These are phyloP conservation scores for Eupleurogrammus muticus DNA, from an alignment of 2,797 vertebrate species.

Conservation along the genomic window DNA sequence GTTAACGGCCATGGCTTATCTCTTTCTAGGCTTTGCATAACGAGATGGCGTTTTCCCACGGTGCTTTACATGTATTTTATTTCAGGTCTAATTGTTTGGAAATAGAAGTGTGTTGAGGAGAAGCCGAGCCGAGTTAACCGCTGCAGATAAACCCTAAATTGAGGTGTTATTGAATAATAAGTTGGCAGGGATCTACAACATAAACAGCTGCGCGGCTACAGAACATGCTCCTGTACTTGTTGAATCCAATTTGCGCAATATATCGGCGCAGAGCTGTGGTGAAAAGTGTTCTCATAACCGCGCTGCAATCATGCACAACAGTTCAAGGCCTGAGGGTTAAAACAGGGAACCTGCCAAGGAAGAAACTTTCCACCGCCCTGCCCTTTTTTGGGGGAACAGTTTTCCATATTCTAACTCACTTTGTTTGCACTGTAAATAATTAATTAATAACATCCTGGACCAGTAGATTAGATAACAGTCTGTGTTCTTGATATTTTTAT, in stretches of 20 bases:
- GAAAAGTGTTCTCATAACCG: constrained; percentile 56
- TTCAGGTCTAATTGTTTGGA: constrained; percentile 51
- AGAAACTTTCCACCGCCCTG: constrained; percentile 41
- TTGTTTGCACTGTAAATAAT: constrained; percentile 59
- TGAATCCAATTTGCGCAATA: constrained; percentile 30
- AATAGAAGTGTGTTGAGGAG: constrained; percentile 30
- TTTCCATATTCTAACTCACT: constrained; percentile 56
- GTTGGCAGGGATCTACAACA: constrained; percentile 1
- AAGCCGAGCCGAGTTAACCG: constrained; percentile 5
- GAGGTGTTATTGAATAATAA: constrained; percentile 9
- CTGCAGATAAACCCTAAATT: background rate
- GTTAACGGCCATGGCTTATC: constrained; percentile 81
- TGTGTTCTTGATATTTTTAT: constrained; percentile 13
- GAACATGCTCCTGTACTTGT: constrained; percentile 14
- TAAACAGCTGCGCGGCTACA: constrained; percentile 30
- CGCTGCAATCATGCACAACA: constrained; percentile 24
- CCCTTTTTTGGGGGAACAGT: constrained; percentile 12
- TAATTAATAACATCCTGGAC: constrained; percentile 27
- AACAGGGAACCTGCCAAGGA: constrained; percentile 59
- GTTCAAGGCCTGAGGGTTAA: constrained; percentile 45
- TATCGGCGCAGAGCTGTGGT: constrained; percentile 17
- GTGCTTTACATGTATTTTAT: constrained; percentile 72
- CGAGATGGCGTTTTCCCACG: constrained; percentile 70
- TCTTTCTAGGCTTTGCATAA: constrained; percentile 81
- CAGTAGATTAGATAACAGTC: constrained; percentile 41